Base-by-base conservation (phyloP, 2,888 invertebrate species). In the Palloptera scutellata region DNA sequence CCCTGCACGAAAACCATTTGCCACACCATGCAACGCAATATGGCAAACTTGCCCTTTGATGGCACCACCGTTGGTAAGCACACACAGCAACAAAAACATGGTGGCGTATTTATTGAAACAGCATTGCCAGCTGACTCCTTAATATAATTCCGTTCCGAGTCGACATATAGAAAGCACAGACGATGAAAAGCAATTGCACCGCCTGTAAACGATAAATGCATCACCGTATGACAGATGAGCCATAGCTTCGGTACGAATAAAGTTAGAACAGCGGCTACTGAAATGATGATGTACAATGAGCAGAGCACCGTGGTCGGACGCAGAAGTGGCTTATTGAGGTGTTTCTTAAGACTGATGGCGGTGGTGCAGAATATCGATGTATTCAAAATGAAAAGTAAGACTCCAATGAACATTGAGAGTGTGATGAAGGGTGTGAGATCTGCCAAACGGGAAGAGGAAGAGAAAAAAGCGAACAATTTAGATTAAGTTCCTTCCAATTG, bases 121-220 rank as follows among this genome's bases (percentile, higher is more conserved):
- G 84, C 78, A 78, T 84, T 81, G 53, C 81, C 75, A 78, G 84
- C 82, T 64, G 82, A 75, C 72, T 81, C 82, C 79, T 85, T 85
- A 67, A 86, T 76, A 77, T 81, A 85, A 70, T 81, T 85, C 74
- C 74, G 76, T 68, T 82, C 81, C 1, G 82, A 82, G 66, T 79
- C 81, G 71, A 81, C 76, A 77, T 85, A 86, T 68, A 79, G 82
- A 67, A 83, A 83, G 74, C 85, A 84, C 59, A 84, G 72, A 2
- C 75, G 76, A 10, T 81, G 81, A 68, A 82, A 84, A 1, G 75
- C 40, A 0, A 81, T 76, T 2, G 81, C 83, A 10, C 84, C 82
- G 11, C 82, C 40, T 53, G 82, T 80, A 66, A 85, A 85, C 58
- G 79, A 78, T 68, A 79, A 76, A 71, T 85, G 84, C 82, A 83